A percentile compares a stretch with the other conserved stretches of the same genome.
Evolutionary conservation across 2,113 vertebrate genomes (phyloP).

Genomic region (Peromyscus californicus): DNA sequence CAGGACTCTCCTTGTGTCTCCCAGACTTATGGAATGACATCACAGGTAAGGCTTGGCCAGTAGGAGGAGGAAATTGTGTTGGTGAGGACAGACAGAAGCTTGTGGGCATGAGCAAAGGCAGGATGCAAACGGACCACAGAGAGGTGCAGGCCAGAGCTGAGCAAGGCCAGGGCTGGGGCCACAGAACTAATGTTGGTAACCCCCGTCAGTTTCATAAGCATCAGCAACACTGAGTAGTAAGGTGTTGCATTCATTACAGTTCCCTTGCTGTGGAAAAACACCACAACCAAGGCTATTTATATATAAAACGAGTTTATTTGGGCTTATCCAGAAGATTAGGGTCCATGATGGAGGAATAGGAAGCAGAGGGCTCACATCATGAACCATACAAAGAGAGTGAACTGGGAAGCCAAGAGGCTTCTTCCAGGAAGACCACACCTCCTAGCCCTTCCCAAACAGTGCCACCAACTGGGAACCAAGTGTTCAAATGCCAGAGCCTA

Average conservation of each 20-base stretch:
- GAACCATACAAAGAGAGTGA: not conserved
- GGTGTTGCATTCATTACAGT: not conserved
- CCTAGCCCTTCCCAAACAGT: not conserved
- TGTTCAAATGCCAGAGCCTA: not conserved
- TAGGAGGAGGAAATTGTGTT: not conserved
- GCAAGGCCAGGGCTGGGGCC: not conserved
- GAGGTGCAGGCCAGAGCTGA: not conserved
- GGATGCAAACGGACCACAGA: not conserved
- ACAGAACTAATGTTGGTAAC: not conserved
- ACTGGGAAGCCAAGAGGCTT: not conserved
- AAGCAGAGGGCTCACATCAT: not conserved
- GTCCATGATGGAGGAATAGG: not conserved
- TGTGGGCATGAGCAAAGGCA: not conserved
- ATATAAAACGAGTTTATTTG: not conserved
- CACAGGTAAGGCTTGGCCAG: conserved; percentile 39
- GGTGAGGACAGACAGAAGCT: conserved; percentile 24
- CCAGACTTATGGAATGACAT: conserved; percentile 30
- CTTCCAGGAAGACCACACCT: not conserved
- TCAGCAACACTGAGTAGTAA: not conserved
- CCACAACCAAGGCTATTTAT: not conserved
- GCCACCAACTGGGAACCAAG: not conserved
- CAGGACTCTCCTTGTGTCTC: conserved; percentile 32
- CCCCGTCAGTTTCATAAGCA: not conserved
- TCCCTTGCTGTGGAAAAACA: not conserved
- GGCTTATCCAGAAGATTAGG: not conserved